A percentile compares a stretch with the other conserved stretches of the same genome.
Evolutionary conservation across 2,888 invertebrate genomes (phyloP).

Genomic region (Cybosia mesomella): DNA sequence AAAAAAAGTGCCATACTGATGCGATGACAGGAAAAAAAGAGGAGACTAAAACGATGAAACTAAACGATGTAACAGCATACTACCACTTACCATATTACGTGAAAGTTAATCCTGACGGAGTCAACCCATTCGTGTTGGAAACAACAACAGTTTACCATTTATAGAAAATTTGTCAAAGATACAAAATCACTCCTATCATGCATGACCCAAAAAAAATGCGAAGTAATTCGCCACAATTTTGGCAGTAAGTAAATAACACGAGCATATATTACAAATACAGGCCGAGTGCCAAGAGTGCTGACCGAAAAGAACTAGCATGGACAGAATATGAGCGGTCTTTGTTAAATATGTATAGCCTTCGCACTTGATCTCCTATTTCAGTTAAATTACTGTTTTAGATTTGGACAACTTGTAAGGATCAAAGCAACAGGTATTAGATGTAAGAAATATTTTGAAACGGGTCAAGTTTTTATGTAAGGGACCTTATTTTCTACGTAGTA

Average conservation of each 20-base stretch:
- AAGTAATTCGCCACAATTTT: slow-evolving; percentile 23
- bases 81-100: neutral
- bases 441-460: neutral
- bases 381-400: slow-evolving; percentile 15
- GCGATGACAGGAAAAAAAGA: no score
- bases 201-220: slow-evolving; percentile 26
- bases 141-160: neutral
- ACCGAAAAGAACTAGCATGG: slow-evolving; percentile 32
- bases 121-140: neutral
- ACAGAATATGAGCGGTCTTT: slow-evolving; percentile 31
- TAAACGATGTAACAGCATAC: neutral
- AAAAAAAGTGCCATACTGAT: no score
- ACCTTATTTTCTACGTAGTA: no score
- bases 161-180: neutral
- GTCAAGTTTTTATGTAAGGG: neutral
- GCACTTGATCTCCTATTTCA: slow-evolving; percentile 7
- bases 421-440: slow-evolving; percentile 12
- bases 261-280: slow-evolving; percentile 27
- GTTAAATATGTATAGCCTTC: slow-evolving; percentile 33
- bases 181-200: neutral
- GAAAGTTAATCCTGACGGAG: neutral
- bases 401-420: neutral
- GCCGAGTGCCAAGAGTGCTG: slow-evolving; percentile 33
- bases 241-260: slow-evolving; percentile 35
- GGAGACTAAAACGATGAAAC: neutral